These are phyloP conservation scores for Pyrrhia umbra DNA, from an alignment of 2,888 invertebrate genomes.

Conservation along the genomic window DNA sequence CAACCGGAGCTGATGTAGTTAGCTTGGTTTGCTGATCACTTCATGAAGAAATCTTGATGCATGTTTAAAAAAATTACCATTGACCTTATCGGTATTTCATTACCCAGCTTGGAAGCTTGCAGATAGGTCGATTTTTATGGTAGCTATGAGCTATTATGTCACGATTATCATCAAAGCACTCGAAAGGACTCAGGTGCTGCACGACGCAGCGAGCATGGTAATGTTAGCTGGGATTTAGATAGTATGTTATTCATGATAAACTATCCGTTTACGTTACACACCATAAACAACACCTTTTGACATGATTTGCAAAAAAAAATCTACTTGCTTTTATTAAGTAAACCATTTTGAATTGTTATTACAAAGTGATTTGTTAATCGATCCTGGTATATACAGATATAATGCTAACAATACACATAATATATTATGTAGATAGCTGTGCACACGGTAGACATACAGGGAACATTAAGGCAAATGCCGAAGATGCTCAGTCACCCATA, in stretches of 20 bases:
- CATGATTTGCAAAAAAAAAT: background rate
- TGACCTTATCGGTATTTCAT: background rate
- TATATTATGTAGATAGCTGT: background rate
- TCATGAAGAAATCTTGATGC: background rate
- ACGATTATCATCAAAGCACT: slow-evolving; percentile 14
- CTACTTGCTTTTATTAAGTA: too few species aligned
- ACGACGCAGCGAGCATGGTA: slow-evolving; percentile 8
- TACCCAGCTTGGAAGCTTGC: background rate
- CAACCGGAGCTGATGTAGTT: background rate
- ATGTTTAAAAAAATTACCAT: background rate
- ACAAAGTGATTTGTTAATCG: background rate
- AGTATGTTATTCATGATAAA: slow-evolving; percentile 32
- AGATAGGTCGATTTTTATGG: background rate
- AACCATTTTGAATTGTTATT: background rate
- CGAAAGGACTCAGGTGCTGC: background rate
- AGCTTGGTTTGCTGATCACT: background rate
- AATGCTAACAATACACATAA: too few species aligned
- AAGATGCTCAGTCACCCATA: slow-evolving; percentile 14
- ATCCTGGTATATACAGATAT: too few species aligned
- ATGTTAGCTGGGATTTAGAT: slow-evolving; percentile 33
- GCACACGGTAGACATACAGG: background rate
- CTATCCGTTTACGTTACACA: too few species aligned
- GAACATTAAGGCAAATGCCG: background rate
- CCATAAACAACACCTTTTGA: background rate
- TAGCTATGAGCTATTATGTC: background rate